phyloP scores from a whole-genome alignment of 2,113 vertebrate genomes.

The Mystacornis crossleyi region DNA sequence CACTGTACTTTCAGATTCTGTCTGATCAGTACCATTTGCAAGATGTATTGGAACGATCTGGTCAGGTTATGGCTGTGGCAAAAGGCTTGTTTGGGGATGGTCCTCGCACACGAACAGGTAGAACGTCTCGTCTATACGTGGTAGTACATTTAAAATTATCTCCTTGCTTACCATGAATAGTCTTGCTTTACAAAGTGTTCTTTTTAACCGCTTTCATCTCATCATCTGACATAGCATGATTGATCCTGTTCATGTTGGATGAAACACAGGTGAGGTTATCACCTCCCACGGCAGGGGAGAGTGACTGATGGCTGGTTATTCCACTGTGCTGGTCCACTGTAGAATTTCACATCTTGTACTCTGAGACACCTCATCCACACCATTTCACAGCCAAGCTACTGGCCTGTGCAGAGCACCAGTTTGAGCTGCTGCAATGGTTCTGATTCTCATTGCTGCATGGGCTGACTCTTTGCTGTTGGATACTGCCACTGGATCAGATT shows the following conservation, averaged over 20 bases:
- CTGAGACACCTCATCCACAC: not conserved
- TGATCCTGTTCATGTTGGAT: not conserved
- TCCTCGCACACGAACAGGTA: conserved; percentile 87
- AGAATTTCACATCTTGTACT: not conserved
- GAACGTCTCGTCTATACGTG: not conserved
- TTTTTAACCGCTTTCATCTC: not conserved
- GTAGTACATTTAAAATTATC: not conserved
- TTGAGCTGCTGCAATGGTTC: not conserved
- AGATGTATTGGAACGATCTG: conserved; percentile 85
- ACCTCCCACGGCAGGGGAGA: not conserved
- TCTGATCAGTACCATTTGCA: conserved; percentile 87
- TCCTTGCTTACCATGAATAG: not conserved
- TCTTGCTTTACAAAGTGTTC: not conserved
- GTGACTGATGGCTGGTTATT: fast-evolving
- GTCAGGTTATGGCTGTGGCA: conserved; percentile 83
- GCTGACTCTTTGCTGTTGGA: not conserved
- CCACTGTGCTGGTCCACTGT: not conserved
- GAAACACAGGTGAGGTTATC: not conserved
- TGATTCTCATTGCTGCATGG: not conserved
- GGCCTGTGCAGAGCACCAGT: not conserved
- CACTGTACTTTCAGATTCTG: conserved; percentile 79
- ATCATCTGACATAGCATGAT: fast-evolving
- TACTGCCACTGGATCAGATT: no score
- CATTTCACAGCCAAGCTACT: not conserved
- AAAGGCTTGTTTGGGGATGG: conserved; percentile 84